A percentile compares a stretch with the other conserved stretches of the same genome.
Conservation (phyloP, 1,140 invertebrate genomes). For the Drosophila yakuba region DNA sequence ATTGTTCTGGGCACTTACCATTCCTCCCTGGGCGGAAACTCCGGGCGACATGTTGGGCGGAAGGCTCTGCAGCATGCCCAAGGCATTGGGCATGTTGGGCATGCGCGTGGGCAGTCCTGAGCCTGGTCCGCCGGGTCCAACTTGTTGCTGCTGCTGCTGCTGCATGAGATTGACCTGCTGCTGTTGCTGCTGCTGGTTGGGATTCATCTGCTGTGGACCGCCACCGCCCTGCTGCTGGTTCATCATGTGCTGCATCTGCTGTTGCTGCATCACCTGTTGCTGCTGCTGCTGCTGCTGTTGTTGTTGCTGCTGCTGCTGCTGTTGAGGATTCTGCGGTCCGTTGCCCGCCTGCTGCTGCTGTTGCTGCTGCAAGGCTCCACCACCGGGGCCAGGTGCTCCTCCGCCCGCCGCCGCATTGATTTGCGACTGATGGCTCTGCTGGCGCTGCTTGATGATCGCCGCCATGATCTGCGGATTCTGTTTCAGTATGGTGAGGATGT, state of each 20-base stretch:
- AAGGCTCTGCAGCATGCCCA: conserved; percentile 72
- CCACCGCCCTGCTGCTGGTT: conserved; percentile 84
- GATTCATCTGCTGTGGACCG: conserved; percentile 85
- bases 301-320: conserved; percentile 84
- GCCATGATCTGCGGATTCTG: conserved; percentile 98
- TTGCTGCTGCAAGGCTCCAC: conserved; percentile 84
- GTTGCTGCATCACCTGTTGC: conserved; percentile 85
- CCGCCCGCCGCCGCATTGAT: conserved; percentile 74
- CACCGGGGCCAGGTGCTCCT: conserved; percentile 72
- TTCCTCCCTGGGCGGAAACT: conserved; percentile 85
- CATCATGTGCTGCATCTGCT: conserved; percentile 86
- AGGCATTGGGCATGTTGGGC: conserved; percentile 77
- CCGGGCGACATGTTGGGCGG: conserved; percentile 71
- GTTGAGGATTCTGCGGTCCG: conserved; percentile 81
- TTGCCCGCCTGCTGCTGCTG: conserved; percentile 86
- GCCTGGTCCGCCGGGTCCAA: conserved; percentile 57
- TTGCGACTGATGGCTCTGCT: conserved; percentile 88
- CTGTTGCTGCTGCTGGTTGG: conserved; percentile 72
- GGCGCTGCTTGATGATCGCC: conserved; percentile 96
- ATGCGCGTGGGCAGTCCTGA: conserved; percentile 74
- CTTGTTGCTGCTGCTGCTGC: conserved; percentile 56
- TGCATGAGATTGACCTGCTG: conserved; percentile 67
- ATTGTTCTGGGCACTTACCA: conserved; percentile 72
- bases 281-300: conserved; percentile 86
- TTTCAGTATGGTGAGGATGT: conserved; percentile 96